phyloP scores from a whole-genome alignment of 2,797 vertebrate genomes.

The Coregonus sp. region DNA sequence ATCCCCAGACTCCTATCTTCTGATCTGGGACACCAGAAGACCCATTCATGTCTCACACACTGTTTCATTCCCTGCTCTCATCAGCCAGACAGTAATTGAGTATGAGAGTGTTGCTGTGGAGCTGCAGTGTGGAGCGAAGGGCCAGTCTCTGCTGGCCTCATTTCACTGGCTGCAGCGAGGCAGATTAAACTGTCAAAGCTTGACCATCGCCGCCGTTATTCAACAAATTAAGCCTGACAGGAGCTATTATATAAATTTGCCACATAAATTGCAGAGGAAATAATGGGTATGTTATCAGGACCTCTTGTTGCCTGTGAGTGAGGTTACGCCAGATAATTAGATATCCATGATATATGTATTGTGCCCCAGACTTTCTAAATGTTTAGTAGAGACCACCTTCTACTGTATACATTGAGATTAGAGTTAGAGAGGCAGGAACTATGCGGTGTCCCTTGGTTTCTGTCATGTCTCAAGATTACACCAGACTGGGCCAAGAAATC shows the following conservation, averaged over 20 bases:
- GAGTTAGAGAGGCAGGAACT: constrained; percentile 10
- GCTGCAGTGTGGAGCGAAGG: constrained; percentile 20
- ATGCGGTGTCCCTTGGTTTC: not conserved
- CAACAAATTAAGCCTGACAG: constrained; percentile 37
- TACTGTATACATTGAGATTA: not conserved
- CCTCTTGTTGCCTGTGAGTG: not conserved
- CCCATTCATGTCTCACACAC: constrained; percentile 47
- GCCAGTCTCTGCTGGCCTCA: constrained; percentile 1
- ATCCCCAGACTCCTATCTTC: constrained; percentile 33
- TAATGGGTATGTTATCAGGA: not conserved
- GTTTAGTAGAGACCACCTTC: not conserved
- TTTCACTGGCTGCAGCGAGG: constrained; percentile 45
- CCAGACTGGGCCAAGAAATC: constrained; percentile 70
- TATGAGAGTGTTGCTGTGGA: constrained; percentile 61
- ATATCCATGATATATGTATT: too few species aligned
- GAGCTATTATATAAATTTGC: constrained; percentile 46
- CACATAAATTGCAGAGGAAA: constrained; percentile 23
- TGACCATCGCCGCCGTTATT: constrained; percentile 41
- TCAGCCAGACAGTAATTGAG: constrained; percentile 36
- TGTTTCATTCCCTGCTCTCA: constrained; percentile 31
- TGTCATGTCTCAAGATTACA: constrained; percentile 60
- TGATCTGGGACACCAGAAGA: constrained; percentile 24
- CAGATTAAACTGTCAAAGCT: constrained; percentile 57
- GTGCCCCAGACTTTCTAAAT: not conserved
- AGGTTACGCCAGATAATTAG: not conserved